phyloP scores from a whole-genome alignment of 2,797 vertebrate genomes.

The Tragopan temminckii region DNA sequence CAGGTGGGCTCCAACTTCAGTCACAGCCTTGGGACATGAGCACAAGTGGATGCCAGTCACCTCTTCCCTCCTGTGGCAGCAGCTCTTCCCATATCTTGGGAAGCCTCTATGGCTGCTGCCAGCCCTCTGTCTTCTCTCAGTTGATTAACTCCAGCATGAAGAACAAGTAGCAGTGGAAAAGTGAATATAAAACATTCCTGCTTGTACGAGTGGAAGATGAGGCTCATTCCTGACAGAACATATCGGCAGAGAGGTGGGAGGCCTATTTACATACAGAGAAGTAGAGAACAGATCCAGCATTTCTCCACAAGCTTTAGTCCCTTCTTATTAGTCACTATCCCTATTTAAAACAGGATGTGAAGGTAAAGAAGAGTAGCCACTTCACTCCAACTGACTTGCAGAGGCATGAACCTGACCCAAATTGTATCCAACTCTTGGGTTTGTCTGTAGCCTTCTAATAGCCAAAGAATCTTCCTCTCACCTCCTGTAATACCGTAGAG shows the following conservation, averaged over 20 bases:
- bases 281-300: background rate
- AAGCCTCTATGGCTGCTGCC: background rate
- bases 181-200: background rate
- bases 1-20: background rate
- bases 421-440: background rate
- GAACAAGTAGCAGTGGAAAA: background rate
- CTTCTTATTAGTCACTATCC: background rate
- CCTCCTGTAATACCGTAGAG: too few relatives aligned
- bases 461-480: background rate
- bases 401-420: background rate
- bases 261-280: background rate
- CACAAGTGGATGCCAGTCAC: fast-evolving
- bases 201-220: background rate
- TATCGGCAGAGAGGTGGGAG: background rate
- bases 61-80: background rate
- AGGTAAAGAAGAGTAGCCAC: background rate
- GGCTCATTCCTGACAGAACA: background rate
- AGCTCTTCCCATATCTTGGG: background rate
- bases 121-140: background rate
- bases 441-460: background rate
- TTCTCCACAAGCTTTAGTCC: background rate
- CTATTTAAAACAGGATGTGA: background rate
- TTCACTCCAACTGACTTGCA: background rate
- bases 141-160: background rate
- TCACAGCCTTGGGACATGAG: background rate